Evolutionary conservation across 2,797 vertebrate species (phyloP).

Genomic region (Lacerta viridis): DNA sequence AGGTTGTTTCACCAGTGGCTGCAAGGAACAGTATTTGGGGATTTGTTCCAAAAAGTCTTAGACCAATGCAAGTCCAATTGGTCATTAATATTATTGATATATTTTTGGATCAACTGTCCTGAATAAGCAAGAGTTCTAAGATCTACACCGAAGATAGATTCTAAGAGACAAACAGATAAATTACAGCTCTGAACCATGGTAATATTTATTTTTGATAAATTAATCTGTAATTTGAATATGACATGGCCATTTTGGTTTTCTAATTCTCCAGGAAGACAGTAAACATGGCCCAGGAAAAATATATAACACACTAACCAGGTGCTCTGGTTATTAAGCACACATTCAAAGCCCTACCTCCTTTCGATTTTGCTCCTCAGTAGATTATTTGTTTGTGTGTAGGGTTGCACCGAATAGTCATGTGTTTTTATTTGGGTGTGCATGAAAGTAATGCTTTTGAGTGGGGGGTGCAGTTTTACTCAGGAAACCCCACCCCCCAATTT

Average conservation of each 20-base stretch:
- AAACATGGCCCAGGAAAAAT: not conserved
- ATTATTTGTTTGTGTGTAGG: not conserved
- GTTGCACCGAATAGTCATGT: not conserved
- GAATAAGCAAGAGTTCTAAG: not conserved
- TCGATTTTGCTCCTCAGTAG: not conserved
- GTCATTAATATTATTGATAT: conserved; percentile 16
- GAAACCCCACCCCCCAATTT: not conserved
- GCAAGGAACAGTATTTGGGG: conserved; percentile 25
- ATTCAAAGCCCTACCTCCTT: not conserved
- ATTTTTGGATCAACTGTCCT: not conserved
- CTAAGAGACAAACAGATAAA: not conserved
- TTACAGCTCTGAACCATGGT: not conserved
- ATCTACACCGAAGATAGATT: not conserved
- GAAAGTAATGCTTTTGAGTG: not conserved
- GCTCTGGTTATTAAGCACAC: not conserved
- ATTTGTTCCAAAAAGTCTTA: conserved; percentile 39
- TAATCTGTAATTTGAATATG: not conserved
- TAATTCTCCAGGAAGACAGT: not conserved
- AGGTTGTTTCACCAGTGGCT: conserved; percentile 37
- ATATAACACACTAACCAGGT: not conserved
- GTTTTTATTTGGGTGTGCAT: not conserved
- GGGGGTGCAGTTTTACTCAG: not conserved
- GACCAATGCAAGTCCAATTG: conserved; percentile 19
- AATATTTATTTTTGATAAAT: conserved; percentile 14
- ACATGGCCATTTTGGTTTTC: not conserved